Conservation (phyloP, 2,113 vertebrate genomes). For the western clawed frog (Xenopus tropicalis) region UCB_Xtro_10.0 CM004445.2:34913501-34914000, state of each 20-base stretch:
- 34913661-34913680: neutral
- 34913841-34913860: slow-evolving; percentile 10
- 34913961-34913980: no score
- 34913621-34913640: no score
- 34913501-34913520: no score
- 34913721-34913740: slow-evolving; percentile 16
- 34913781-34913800: slow-evolving; percentile 16
- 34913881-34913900: slow-evolving; percentile 15
- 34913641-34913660: neutral
- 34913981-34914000: no score
- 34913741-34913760: slow-evolving; percentile 18
- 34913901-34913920: slow-evolving; percentile 5
- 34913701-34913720: slow-evolving; percentile 8
- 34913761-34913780: slow-evolving; percentile 10
- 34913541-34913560: no score
- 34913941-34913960: no score
- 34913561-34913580: no score
- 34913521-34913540: no score
- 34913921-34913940: neutral
- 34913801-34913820: slow-evolving; percentile 26
- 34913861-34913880: slow-evolving; percentile 9
- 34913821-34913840: slow-evolving; percentile 32
- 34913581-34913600: no score
- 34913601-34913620: no score
- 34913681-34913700: slow-evolving; percentile 6